A percentile compares a stretch with the other conserved stretches of the same genome.
phyloP scores from a whole-genome alignment of 1,140 invertebrate genomes.

The Drosophila kikkawai region DNA sequence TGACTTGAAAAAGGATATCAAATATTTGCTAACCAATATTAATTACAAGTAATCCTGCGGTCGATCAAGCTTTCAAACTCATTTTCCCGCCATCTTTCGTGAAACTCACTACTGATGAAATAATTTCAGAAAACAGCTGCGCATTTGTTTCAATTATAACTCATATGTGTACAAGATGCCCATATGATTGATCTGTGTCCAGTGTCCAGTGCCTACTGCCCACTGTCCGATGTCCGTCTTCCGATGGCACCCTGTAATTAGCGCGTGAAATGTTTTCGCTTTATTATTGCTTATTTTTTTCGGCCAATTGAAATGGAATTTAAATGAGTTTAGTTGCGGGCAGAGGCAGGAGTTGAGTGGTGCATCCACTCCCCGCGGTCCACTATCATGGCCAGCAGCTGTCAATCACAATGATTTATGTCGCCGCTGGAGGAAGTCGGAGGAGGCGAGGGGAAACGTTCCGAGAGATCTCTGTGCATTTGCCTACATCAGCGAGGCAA shows the following conservation, averaged over 20 bases:
- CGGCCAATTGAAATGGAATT: constrained; percentile 80
- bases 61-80: constrained; percentile 10
- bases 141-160: constrained; percentile 76
- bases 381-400: constrained; percentile 64
- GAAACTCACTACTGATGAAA: constrained; percentile 58
- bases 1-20: too few relatives aligned
- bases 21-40: neutral
- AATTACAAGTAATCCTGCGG: neutral
- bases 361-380: constrained; percentile 18
- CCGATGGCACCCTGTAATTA: constrained; percentile 77
- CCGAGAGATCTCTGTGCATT: constrained; percentile 63
- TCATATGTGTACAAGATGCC: constrained; percentile 15
- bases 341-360: constrained; percentile 29
- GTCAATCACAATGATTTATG: constrained; percentile 85
- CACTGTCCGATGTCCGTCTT: constrained; percentile 43
- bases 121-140: constrained; percentile 64
- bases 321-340: constrained; percentile 82
- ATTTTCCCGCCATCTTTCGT: constrained; percentile 13
- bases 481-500: constrained; percentile 78
- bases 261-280: constrained; percentile 66
- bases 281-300: constrained; percentile 57
- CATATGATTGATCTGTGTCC: constrained; percentile 79
- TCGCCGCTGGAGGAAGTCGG: constrained; percentile 48
- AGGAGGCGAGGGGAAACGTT: constrained; percentile 9
- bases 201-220: constrained; percentile 49